Evolutionary conservation across 2,888 invertebrate species (phyloP).

Genomic region (Mimachlamys varia): DNA sequence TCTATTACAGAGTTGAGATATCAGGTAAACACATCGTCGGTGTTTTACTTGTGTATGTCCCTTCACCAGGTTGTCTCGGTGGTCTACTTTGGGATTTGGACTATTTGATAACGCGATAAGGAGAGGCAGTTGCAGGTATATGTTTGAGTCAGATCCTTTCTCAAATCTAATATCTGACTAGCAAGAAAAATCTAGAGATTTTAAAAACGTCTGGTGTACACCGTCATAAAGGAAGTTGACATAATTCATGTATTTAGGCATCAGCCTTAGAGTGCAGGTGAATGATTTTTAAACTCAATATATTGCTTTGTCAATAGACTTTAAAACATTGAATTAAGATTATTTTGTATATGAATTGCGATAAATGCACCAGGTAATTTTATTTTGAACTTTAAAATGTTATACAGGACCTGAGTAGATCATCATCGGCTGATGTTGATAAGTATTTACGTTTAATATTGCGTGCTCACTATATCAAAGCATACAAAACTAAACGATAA

Average conservation of each 20-base stretch:
- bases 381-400: no score
- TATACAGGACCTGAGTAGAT: no score
- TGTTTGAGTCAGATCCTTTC: not conserved
- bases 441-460: no score
- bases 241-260: not conserved
- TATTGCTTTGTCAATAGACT: no score
- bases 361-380: no score
- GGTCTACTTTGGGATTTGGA: not conserved
- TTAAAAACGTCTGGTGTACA: not conserved
- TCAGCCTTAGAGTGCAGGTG: not conserved
- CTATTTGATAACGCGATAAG: not conserved
- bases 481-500: no score
- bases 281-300: no score
- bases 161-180: not conserved
- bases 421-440: no score
- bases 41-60: not conserved
- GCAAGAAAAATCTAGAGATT: not conserved
- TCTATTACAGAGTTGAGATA: not conserved
- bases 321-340: no score
- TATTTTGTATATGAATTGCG: no score
- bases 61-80: not conserved
- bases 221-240: not conserved
- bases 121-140: not conserved
- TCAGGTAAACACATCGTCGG: not conserved
- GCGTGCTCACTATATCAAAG: no score